Evolutionary conservation across 2,113 vertebrate genomes (phyloP), one percentile per base, ranked within the genome.

Genomic region (Butastur rufipennis): DNA sequence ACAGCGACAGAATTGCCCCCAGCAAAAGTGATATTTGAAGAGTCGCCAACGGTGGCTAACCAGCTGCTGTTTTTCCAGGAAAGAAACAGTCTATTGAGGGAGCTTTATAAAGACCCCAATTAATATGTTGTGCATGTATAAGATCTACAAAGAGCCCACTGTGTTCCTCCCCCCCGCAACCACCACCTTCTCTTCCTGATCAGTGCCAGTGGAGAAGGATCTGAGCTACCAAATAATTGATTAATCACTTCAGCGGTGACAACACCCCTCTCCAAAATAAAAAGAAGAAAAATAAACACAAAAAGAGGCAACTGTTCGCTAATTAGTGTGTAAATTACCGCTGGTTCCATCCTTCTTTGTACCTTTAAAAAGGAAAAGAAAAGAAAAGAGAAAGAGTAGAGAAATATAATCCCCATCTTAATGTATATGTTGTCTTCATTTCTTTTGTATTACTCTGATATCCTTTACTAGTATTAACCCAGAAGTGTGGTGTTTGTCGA

Each of bases 81-180:
- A 97, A 98, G 96, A 98, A 97, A 96, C 34, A 97, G 97, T 96
- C 97, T 92, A 98, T 98, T 98, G 97, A 98, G 86, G 93, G 91
- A 97, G 97, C 93, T 96, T 97, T 98, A 97, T 94, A 97, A 98
- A 98, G 97, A 97, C 96, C 88, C 83, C 97, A 97, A 98, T 98
- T 98, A 98, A 98, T 98, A 98, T 96, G 96, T 97, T 97, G 96
- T 97, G 97, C 97, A 97, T 98, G 96, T 98, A 97, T 97, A 97
- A 97, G 94, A 97, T 97, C 96, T 97, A 98, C 98, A 98, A 98
- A 98, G 97, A 98, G 93, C 96, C 97, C 97, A 98, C 98, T 98
- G 97, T 98, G 98, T 98, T 97, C 94, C 90, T 95, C 92, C 85
- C 93, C 93, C 96, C 94, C 80, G 34, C 88, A 90, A 87, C 95